Evolutionary conservation across 2,797 vertebrate genomes (phyloP), one percentile per base, ranked within the genome.

Genomic region (Discoglossus pictus): DNA sequence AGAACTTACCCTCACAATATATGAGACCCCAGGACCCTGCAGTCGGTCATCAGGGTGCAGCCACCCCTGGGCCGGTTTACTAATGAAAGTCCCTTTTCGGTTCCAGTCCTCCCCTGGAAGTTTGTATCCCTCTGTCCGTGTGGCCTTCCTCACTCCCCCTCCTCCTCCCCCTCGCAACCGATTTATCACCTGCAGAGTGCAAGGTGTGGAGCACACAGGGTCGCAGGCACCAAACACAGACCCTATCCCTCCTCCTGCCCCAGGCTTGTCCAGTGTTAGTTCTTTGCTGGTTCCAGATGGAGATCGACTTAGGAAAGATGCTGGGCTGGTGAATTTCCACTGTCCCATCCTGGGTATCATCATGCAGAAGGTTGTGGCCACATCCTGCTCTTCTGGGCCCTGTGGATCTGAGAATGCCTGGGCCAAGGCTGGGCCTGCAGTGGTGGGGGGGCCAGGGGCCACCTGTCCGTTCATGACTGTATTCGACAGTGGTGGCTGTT

Each of bases 1-100:
- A 74, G 23, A 68, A 91, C 93, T 93, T 79, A 97, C 96, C 89
- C 93, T 89, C 68, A 97, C 93, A 35, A 95, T 89, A 72, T 97
- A 97, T 40, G 92, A 94, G 20, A 92, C 93, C 4, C 95, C 96
- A 0, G 93, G 87, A 62, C 93, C 92, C 71, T 87, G 79, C 52
- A 97, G 93, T 80, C 89, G 88, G 78, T 92, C 91, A 73, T 98
- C 95, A 3, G 93, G 86, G 78, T 98, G 94, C 65, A 96, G 82
- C 95, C 95, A 97, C 40, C 95, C 95, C 74, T 96, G 94, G 17
- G 93, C 86, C 1, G 95, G 95, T 79, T 96, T 97, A 82, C 94
- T 92, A 82, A 97, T 91, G 80, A 97, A 95, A 77, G 88, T 93
- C 34, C 91, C 91, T 74, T 91, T 94, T 71, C 93, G 93, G 76